Conservation (phyloP, 1,140 invertebrate genomes). For the Bathynomus jamesi region DNA sequence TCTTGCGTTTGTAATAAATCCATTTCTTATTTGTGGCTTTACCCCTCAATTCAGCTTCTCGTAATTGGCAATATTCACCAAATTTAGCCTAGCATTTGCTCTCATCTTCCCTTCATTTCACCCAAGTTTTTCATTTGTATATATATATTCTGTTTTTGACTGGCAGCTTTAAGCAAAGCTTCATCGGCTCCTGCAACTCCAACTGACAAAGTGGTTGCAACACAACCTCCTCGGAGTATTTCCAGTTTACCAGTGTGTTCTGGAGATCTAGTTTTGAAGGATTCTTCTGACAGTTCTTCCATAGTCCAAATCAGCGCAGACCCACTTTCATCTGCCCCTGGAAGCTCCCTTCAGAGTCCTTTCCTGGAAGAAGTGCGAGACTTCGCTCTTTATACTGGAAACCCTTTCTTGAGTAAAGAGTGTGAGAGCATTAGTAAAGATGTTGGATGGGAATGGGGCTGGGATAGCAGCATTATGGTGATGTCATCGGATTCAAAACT, state of each 20-base stretch:
- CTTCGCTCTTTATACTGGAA: neutral
- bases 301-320: neutral
- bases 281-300: neutral
- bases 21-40: no score
- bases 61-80: no score
- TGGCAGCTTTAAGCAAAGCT: no score
- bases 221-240: constrained; percentile 20
- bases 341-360: neutral
- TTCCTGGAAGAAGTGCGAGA: neutral
- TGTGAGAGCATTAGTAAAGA: constrained; percentile 6
- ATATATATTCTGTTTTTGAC: no score
- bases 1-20: no score
- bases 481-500: constrained; percentile 13
- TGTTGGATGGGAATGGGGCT: constrained; percentile 23
- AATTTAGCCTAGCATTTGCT: no score
- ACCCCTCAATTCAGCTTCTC: no score
- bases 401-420: neutral
- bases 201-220: constrained; percentile 21
- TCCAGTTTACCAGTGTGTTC: constrained; percentile 11
- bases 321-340: neutral
- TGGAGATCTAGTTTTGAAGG: no score
- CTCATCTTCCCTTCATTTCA: no score
- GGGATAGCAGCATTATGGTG: constrained; percentile 30
- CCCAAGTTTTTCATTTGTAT: no score
- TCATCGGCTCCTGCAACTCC: neutral